Base-by-base conservation (phyloP, 2,888 invertebrate genomes). In the Mimumesa dahlbomi region DNA sequence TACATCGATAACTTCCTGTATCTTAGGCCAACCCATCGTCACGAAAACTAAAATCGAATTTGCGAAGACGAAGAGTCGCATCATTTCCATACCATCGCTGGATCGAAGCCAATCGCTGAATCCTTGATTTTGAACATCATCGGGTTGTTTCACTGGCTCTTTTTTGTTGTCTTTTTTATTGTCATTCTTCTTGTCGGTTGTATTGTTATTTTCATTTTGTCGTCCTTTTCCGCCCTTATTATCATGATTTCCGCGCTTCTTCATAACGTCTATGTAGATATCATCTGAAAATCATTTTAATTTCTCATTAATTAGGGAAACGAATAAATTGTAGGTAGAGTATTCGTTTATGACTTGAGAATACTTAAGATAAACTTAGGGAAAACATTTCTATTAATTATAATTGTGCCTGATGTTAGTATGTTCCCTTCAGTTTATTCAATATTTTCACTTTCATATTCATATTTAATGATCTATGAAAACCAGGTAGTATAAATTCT, bases 61-160 rank as follows among this genome's bases (percentile, higher is more conserved):
- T 40, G 94, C 93, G 64, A 96, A 90, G 18, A 96, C 94, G 87
- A 96, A 96, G n/a, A 95, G 89, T 89, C 94, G 94, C 93, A 96
- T 93, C 89, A 94, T 94, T 84, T 94, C 94, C 74, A 94, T 87
- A 43, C 94, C 94, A 73, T 93, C 92, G 73, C 92, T 91, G 79
- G 93, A 92, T 73, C 89, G 84, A 19, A 91, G 73, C 89, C 89
- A 89, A 13, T 80, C 82, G 36, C 85, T 75, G 49, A 89, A 89
- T 2, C 89, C 88, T 69, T 87, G 85, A 74, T 89, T 89, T 2
- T 86, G 76, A 34, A 63, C 65, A 21, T 85, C 84, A 13, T 88
- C 85, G 57, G 83, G 84, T 36, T 81, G 34, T 5, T 58, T 73
- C 22, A 29, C 31, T 13, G 34, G 11, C 7, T 75, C 56, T 2